phyloP scores from a whole-genome alignment of 64 coral and sea anemone species.

The Astreopora myriophthalma region DNA sequence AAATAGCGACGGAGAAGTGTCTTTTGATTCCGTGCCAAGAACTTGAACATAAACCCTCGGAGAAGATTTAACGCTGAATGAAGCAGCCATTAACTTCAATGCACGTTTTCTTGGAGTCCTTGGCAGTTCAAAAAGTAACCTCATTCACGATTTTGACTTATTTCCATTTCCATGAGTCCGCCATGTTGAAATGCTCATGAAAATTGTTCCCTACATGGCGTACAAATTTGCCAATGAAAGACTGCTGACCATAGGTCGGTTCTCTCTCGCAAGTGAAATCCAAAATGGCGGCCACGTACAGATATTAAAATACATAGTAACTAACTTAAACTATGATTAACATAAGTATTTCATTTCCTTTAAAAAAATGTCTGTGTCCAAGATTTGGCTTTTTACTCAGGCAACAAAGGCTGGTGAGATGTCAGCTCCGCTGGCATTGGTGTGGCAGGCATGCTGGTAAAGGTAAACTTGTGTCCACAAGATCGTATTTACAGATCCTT shows the following conservation, averaged over 20 bases:
- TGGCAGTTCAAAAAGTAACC: neutral
- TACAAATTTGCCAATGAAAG: neutral
- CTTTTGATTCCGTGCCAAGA: conserved; percentile 68
- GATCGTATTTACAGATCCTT: conserved; percentile 64
- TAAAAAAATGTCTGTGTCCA: neutral
- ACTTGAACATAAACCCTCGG: conserved; percentile 83
- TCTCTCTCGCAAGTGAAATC: neutral
- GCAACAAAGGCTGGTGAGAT: neutral
- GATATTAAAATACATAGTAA: no score
- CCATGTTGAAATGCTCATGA: neutral
- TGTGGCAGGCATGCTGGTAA: conserved; percentile 59
- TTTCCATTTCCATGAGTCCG: neutral
- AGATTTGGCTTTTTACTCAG: neutral
- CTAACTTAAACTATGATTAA: neutral
- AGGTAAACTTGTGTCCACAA: conserved; percentile 67
- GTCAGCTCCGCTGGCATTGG: conserved; percentile 45
- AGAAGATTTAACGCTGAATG: neutral
- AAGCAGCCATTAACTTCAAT: conserved; percentile 13
- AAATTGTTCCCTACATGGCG: neutral
- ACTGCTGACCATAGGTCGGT: neutral
- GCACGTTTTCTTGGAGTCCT: neutral
- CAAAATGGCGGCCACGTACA: neutral
- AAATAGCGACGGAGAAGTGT: conserved; percentile 87
- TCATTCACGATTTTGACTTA: neutral
- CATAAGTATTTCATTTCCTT: neutral